Conservation (phyloP, 2,113 vertebrate species). For the Siniperca knerii region DNA sequence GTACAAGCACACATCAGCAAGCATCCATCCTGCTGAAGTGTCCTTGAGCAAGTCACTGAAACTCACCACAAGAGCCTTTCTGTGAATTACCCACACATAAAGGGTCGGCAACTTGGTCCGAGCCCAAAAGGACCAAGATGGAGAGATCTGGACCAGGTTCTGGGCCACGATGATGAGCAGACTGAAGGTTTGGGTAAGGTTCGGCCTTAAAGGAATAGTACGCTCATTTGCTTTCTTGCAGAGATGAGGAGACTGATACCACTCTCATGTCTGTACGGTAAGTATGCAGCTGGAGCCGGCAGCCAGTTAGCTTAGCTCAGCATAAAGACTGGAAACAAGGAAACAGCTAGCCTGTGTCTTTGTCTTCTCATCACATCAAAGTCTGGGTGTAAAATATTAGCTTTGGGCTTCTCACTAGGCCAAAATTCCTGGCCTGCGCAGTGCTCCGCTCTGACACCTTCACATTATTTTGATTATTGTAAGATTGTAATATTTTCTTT, state of each 20-base stretch:
- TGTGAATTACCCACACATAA: slow-evolving; percentile 15
- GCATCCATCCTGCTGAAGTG: slow-evolving; percentile 54
- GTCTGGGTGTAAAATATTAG: neutral
- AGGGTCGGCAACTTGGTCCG: neutral
- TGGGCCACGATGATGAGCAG: neutral
- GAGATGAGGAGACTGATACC: neutral
- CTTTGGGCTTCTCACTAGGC: neutral
- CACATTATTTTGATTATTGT: neutral
- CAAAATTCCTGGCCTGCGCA: neutral
- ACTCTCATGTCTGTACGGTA: neutral
- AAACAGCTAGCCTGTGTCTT: neutral
- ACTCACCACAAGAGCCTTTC: slow-evolving; percentile 17
- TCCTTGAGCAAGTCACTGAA: slow-evolving; percentile 71
- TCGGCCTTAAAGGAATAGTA: neutral
- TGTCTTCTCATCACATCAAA: neutral
- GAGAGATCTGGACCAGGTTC: neutral
- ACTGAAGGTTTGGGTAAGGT: neutral
- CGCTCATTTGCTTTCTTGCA: neutral
- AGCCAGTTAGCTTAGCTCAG: neutral
- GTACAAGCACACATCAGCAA: slow-evolving; percentile 50
- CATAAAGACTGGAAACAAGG: neutral
- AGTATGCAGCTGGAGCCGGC: neutral
- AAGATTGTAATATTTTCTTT: neutral
- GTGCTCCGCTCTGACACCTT: neutral
- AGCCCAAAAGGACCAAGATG: neutral